Evolutionary conservation across 2,888 invertebrate species (phyloP).

Genomic region (Cyrtodaria siliqua): DNA sequence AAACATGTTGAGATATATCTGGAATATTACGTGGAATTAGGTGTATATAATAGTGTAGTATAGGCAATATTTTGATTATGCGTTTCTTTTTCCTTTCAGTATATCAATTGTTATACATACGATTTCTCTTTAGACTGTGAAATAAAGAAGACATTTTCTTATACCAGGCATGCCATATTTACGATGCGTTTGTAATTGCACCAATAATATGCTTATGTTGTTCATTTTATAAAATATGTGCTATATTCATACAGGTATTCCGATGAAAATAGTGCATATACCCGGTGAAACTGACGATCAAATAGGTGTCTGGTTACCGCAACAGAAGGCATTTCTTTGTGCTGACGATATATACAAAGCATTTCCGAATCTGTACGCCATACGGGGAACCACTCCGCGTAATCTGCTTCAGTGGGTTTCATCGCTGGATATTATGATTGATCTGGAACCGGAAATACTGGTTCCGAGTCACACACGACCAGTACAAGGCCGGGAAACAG

Average conservation of each 20-base stretch:
- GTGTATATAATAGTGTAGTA: too few species aligned
- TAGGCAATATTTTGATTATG: too few species aligned
- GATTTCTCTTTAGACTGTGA: too few species aligned
- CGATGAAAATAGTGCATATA: constrained; percentile 79
- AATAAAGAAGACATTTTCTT: too few species aligned
- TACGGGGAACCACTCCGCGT: constrained; percentile 77
- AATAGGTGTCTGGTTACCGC: constrained; percentile 80
- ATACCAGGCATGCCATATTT: background rate
- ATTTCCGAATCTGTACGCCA: constrained; percentile 83
- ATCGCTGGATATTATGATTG: constrained; percentile 79
- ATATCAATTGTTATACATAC: too few species aligned
- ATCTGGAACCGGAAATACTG: constrained; percentile 72
- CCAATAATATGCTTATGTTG: too few species aligned
- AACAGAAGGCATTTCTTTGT: constrained; percentile 72
- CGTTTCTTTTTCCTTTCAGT: too few species aligned
- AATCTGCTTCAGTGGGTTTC: constrained; percentile 74
- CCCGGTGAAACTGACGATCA: constrained; percentile 83
- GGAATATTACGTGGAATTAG: too few species aligned
- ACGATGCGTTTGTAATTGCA: too few species aligned
- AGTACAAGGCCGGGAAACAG: constrained; percentile 65
- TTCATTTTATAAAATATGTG: too few species aligned
- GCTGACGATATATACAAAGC: constrained; percentile 81
- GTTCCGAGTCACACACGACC: constrained; percentile 81
- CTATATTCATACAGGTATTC: constrained; percentile 66
- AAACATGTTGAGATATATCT: too few species aligned